phyloP scores from a whole-genome alignment of 2,113 vertebrate species.

The Pao palembangensis region DNA sequence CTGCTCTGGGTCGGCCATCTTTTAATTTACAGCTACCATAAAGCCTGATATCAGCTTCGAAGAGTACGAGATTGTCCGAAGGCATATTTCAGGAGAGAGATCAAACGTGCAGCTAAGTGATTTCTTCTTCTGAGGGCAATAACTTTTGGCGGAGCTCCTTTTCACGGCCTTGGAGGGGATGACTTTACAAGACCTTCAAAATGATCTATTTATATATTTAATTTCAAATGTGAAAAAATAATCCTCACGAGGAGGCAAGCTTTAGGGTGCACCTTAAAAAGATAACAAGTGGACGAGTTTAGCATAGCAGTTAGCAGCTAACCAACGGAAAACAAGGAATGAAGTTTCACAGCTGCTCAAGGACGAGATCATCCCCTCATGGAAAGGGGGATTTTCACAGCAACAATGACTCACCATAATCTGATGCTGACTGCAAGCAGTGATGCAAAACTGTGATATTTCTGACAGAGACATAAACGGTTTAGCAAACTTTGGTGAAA shows the following conservation, averaged over 20 bases:
- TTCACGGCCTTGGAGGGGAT: constrained; percentile 39
- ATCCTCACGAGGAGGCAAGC: background rate
- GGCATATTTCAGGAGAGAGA: constrained; percentile 63
- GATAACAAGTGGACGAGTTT: background rate
- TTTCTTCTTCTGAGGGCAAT: constrained; percentile 54
- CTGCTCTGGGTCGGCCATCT: constrained; percentile 59
- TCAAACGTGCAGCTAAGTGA: constrained; percentile 62
- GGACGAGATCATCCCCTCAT: too few relatives aligned
- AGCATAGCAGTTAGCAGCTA: too few relatives aligned
- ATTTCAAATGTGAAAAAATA: constrained; percentile 5
- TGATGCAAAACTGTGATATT: too few relatives aligned
- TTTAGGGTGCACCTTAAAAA: background rate
- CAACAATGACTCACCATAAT: too few relatives aligned
- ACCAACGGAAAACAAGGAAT: too few relatives aligned
- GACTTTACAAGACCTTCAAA: background rate
- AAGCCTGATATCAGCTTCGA: constrained; percentile 42
- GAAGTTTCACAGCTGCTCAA: too few relatives aligned
- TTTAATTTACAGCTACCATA: constrained; percentile 66
- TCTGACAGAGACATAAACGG: too few relatives aligned
- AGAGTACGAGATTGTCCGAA: constrained; percentile 63
- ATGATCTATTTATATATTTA: background rate
- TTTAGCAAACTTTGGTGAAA: too few relatives aligned
- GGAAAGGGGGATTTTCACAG: too few relatives aligned
- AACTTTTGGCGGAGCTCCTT: constrained; percentile 48
- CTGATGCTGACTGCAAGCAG: too few relatives aligned